A percentile compares a stretch with the other conserved stretches of the same genome.
Conservation (phyloP, 2,888 invertebrate species). For the Amblyjoppa fuscipennis region DNA sequence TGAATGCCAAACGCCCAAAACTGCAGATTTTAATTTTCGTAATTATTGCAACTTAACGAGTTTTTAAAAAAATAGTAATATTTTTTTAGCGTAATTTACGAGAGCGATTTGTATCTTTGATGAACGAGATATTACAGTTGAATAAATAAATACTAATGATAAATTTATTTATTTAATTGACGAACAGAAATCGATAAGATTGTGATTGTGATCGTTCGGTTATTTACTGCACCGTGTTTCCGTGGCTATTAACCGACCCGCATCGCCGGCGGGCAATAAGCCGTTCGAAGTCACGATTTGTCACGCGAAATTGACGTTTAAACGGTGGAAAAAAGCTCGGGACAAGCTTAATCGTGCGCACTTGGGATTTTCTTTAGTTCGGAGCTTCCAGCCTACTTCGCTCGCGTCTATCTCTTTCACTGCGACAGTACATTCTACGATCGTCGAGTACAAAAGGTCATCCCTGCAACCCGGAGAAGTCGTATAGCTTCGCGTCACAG, state of each 20-base stretch:
- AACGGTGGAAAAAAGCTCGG: background rate
- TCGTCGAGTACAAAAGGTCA: conserved; percentile 24
- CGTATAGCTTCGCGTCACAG: conserved; percentile 13
- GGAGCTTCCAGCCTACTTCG: background rate
- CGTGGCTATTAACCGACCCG: background rate
- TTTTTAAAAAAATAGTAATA: too few relatives aligned
- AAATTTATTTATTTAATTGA: too few relatives aligned
- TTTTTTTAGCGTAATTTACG: too few relatives aligned
- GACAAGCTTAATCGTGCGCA: background rate
- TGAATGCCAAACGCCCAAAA: background rate
- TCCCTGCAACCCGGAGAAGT: background rate
- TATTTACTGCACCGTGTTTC: background rate
- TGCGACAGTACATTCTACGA: background rate
- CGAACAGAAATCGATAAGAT: background rate
- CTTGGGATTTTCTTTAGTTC: background rate
- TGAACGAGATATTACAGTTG: too few relatives aligned
- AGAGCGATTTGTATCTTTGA: too few relatives aligned
- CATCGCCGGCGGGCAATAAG: background rate
- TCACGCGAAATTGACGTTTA: background rate
- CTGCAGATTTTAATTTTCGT: too few relatives aligned
- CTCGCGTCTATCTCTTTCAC: background rate
- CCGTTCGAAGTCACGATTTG: background rate
- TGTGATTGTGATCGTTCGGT: background rate
- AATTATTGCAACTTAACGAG: too few relatives aligned
- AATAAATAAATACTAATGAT: too few relatives aligned